Percentiles rank a stretch among this genome's conserved stretches.
phyloP scores from a whole-genome alignment of 2,797 vertebrate genomes.

The Parotocinclus haroldoi region DNA sequence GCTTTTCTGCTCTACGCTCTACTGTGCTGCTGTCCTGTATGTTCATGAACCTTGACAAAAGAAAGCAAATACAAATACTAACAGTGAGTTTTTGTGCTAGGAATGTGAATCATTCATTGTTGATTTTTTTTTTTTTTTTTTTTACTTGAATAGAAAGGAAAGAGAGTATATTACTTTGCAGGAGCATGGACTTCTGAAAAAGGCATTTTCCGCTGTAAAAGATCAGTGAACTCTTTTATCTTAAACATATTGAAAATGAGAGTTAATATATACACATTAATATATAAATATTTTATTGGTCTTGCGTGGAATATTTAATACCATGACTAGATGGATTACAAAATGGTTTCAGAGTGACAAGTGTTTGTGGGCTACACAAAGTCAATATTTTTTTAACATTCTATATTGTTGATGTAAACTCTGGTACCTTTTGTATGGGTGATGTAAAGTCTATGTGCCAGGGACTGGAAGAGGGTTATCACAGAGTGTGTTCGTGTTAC shows the following conservation, averaged over 20 bases:
- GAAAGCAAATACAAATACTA: constrained; percentile 31
- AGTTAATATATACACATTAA: constrained; percentile 30
- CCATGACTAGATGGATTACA: constrained; percentile 2
- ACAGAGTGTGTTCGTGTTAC: constrained; percentile 28
- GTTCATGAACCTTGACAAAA: constrained; percentile 33
- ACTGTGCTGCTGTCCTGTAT: constrained; percentile 47
- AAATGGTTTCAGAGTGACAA: constrained; percentile 41
- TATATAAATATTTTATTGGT: constrained; percentile 34
- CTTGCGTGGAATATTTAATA: constrained; percentile 41
- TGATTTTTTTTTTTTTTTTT: constrained; percentile 18
- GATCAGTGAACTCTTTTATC: constrained; percentile 27
- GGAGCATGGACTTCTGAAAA: constrained; percentile 21
- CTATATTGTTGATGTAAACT: constrained; percentile 51
- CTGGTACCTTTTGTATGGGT: constrained; percentile 46
- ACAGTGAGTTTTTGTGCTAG: constrained; percentile 36
- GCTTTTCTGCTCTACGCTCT: constrained; percentile 39
- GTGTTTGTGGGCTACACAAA: constrained; percentile 48
- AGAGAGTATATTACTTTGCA: constrained; percentile 23
- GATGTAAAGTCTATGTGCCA: constrained; percentile 38
- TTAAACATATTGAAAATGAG: constrained; percentile 30
- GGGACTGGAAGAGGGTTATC: constrained; percentile 20
- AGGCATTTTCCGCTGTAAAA: constrained; percentile 26
- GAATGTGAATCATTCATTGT: constrained; percentile 36
- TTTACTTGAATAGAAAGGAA: constrained; percentile 27
- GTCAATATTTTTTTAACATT: constrained; percentile 52